A percentile compares a stretch with the other conserved stretches of the same genome.
These are phyloP conservation scores for Notodonta dromedarius DNA, from an alignment of 2,888 invertebrate genomes.

Conservation along the genomic window DNA sequence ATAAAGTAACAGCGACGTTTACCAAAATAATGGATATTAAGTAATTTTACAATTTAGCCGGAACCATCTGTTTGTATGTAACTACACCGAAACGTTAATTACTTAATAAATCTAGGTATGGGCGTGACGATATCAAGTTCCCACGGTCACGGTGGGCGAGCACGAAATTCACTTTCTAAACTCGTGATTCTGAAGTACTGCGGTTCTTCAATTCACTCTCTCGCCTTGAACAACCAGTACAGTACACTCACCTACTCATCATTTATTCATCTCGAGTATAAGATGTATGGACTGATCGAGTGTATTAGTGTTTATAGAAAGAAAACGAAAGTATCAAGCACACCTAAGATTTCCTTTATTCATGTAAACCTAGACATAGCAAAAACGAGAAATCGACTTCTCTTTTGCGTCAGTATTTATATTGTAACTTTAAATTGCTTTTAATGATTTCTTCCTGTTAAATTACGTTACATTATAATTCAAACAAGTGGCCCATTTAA, in stretches of 20 bases:
- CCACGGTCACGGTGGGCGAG: constrained; percentile 35
- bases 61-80: constrained; percentile 17
- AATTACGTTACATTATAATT: neutral
- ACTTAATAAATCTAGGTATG: constrained; percentile 31
- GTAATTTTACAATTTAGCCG: neutral
- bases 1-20: neutral
- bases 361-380: constrained; percentile 7
- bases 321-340: constrained; percentile 32
- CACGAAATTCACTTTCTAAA: constrained; percentile 49
- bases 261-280: constrained; percentile 25
- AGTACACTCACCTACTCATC: constrained; percentile 15
- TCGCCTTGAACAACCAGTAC: neutral
- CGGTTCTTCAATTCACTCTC: neutral
- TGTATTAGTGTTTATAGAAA: constrained; percentile 19
- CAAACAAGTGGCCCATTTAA: neutral
- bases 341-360: constrained; percentile 21
- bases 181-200: constrained; percentile 18
- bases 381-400: neutral
- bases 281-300: constrained; percentile 8
- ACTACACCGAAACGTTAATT: constrained; percentile 26
- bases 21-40: neutral
- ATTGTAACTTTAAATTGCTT: neutral
- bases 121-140: constrained; percentile 34
- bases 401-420: neutral
- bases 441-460: neutral